Evolutionary conservation across 1,140 invertebrate species (phyloP).

Genomic region (Diploscapter pachys): DNA sequence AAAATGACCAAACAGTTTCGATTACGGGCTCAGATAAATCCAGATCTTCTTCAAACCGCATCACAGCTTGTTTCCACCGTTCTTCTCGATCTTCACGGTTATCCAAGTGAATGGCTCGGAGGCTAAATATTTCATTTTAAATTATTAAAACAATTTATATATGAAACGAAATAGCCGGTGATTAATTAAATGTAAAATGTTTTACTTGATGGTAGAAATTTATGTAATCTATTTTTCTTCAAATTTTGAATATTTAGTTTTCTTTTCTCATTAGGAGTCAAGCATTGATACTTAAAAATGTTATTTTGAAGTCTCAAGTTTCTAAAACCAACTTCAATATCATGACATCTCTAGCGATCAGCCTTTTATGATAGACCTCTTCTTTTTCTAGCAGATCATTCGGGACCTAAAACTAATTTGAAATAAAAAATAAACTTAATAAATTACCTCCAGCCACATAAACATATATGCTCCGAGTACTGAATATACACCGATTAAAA

Average conservation of each 20-base stretch:
- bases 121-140: conserved; percentile 21
- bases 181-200: no score
- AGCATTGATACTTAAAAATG: background rate
- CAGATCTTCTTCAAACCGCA: conserved; percentile 41
- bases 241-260: no score
- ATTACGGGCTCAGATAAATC: conserved; percentile 37
- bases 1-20: conserved; percentile 47
- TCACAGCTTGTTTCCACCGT: conserved; percentile 43
- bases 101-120: conserved; percentile 26
- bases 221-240: no score
- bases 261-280: background rate
- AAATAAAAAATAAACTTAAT: no score
- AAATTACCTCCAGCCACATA: no score
- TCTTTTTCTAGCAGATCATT: conserved; percentile 40
- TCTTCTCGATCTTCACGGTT: conserved; percentile 29
- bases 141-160: background rate
- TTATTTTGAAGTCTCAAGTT: background rate
- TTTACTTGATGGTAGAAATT: no score
- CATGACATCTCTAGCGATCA: conserved; percentile 44
- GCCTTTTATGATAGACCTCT: conserved; percentile 39
- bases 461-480: no score
- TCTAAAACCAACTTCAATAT: conserved; percentile 40
- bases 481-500: no score
- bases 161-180: no score
- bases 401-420: conserved; percentile 26